Base-by-base conservation (phyloP, 2,797 vertebrate genomes). In the Vultur gryphus region DNA sequence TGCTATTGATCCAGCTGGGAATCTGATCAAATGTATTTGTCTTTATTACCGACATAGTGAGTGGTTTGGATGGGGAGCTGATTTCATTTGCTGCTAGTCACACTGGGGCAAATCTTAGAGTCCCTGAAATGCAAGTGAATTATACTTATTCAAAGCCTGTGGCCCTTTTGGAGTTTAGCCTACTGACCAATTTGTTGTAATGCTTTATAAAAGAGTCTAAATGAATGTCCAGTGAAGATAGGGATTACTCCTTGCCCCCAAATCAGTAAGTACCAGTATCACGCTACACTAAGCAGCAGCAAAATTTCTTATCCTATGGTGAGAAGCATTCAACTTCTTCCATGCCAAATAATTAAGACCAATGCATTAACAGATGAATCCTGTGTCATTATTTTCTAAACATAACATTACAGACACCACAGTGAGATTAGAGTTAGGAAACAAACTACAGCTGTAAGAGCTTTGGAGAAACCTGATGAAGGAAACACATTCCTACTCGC, bases 1-100 rank as follows among this genome's bases (percentile, higher is more conserved):
- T 92, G 90, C 54, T 96, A 95, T 95, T 92, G 96, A 96, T 96
- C 79, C 84, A 88, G 43, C 84, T 93, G 89, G 70, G 79, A 91
- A 79, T 86, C 52, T 93, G 89, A 91, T 79, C 76, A 95, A 87
- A 92, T 72, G 46, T 92, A 81, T 96, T 96, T 96, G 79, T 95
- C 95, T 96, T 96, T 92, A 92, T 95, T 97, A 97, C 69, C 0
- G 0, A 72, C 23, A 37, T 2, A 58, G 72, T 51, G 82, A 94
- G 31, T 0, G 13, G 35, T n/a, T 69, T 78, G 84, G 26, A 84
- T 55, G 57, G 25, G 55, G 35, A 96, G 13, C 49, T 62, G 76
- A 76, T 94, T 93, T 87, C 39, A 87, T 96, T 93, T 93, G 39
- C 46, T 81, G 44, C 39, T 76, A 48, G 67, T 73, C 81, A 73